Evolutionary conservation across 2,113 vertebrate genomes (phyloP).

Genomic region (Lepus europaeus): DNA sequence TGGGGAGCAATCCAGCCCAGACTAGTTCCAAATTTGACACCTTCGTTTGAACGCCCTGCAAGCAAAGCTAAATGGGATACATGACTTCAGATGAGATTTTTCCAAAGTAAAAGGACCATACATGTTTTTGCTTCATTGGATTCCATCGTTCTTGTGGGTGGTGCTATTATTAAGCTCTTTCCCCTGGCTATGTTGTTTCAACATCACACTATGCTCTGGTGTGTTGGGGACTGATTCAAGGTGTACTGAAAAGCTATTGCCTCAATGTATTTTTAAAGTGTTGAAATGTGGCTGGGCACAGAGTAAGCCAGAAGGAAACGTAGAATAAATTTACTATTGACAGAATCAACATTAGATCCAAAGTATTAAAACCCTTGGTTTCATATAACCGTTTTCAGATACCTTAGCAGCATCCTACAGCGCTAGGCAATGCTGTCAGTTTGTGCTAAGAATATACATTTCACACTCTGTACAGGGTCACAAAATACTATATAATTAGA

Average conservation of each 20-base stretch:
- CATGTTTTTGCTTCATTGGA: background rate
- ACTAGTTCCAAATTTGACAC: background rate
- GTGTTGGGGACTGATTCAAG: constrained; percentile 18
- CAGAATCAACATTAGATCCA: constrained; percentile 71
- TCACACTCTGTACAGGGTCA: constrained; percentile 62
- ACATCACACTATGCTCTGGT: background rate
- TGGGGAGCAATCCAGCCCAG: background rate
- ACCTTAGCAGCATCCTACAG: constrained; percentile 73
- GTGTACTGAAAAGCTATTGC: constrained; percentile 2
- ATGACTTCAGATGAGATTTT: background rate
- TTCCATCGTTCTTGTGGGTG: background rate
- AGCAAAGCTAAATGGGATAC: background rate
- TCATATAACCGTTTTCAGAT: constrained; percentile 81
- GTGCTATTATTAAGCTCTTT: background rate
- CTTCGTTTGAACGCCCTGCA: background rate
- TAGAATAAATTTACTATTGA: constrained; percentile 54
- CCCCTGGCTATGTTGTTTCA: constrained; percentile 26
- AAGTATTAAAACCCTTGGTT: constrained; percentile 77
- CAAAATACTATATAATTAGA: constrained; percentile 62
- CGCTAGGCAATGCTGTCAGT: constrained; percentile 74
- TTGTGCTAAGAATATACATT: constrained; percentile 82
- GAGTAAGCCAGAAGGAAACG: constrained; percentile 62
- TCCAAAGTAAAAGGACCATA: background rate
- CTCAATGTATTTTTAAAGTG: background rate
- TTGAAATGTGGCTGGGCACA: constrained; percentile 53